Evolutionary conservation across 1,140 invertebrate species (phyloP).

Genomic region (Heliothis subflexa): DNA sequence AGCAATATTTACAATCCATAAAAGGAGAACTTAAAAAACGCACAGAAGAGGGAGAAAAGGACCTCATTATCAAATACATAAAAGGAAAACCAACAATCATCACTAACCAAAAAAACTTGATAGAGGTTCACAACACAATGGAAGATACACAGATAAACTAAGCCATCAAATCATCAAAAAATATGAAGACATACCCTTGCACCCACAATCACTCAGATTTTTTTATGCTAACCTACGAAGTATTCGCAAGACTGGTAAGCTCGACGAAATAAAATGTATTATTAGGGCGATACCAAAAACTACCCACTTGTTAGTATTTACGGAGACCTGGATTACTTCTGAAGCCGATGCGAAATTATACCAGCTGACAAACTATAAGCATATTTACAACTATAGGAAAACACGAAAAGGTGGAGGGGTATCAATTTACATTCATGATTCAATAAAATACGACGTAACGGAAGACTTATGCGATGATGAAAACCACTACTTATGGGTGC

Average conservation of each 20-base stretch:
- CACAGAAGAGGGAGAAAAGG: background rate
- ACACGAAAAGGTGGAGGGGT: slow-evolving; percentile 27
- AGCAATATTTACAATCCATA: slow-evolving; percentile 36
- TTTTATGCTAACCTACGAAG: slow-evolving; percentile 54
- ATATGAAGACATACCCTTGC: slow-evolving; percentile 44
- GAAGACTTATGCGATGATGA: slow-evolving; percentile 18
- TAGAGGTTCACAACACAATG: background rate
- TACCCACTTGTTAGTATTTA: slow-evolving; percentile 50
- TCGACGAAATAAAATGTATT: slow-evolving; percentile 59
- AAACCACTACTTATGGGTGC: slow-evolving; percentile 60
- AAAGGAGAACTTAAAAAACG: slow-evolving; percentile 46
- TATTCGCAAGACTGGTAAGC: slow-evolving; percentile 46
- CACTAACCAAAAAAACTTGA: slow-evolving; percentile 3
- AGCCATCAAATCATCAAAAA: slow-evolving; percentile 40
- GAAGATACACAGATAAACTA: background rate
- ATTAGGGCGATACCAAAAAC: slow-evolving; percentile 46
- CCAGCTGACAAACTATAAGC: slow-evolving; percentile 50
- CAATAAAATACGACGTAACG: slow-evolving; percentile 3
- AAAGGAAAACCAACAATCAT: slow-evolving; percentile 5
- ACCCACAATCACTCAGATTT: slow-evolving; percentile 49
- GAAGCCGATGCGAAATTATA: slow-evolving; percentile 49
- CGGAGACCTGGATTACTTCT: slow-evolving; percentile 54
- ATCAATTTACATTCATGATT: background rate
- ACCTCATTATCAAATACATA: slow-evolving; percentile 16
- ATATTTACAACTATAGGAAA: slow-evolving; percentile 53